Base-by-base conservation (phyloP, 30 jellyfish, hydroid and myxozoan genomes). In the Haliclystus octoradiatus region DNA sequence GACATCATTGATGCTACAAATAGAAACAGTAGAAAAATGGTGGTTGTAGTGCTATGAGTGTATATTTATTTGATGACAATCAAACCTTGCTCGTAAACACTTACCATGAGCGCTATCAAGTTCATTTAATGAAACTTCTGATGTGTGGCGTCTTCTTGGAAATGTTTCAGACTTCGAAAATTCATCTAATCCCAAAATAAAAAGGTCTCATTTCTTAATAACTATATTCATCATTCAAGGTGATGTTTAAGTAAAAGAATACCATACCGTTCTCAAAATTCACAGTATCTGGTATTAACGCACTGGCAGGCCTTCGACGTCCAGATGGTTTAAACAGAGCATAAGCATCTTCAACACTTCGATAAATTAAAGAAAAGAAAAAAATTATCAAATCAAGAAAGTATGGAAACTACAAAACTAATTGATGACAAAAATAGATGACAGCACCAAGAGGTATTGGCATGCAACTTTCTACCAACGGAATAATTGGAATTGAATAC, bases 111-210 rank as follows among this genome's bases (percentile, higher is more conserved):
- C 33, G 14, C 31, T 32, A 27, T 80, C 93, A 28, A 80, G 74
- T 34, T 80, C 35, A 31, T 61, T 49, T 31, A 84, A 49, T 30
- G 79, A 63, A 76, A 81, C 60, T 70, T 78, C 95, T 13, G 95
- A 84, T 0, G 81, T 66, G 67, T 77, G 95, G 0, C 95, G 82
- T 68, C 92, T 34, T 65, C 81, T 51, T 24, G 88, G 92, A 50
- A 53, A 84, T 14, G 95, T 69, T 15, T 81, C 93, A 14, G 95
- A 75, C 53, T 76, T 84, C 29, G 64, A 40, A 40, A 40, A 40
- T 5, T 9, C 57, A 40, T 40, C 57, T 40, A 19, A n/a, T n/a
- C n/a, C n/a, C n/a, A n/a, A n/a, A n/a, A n/a, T n/a, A n/a, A n/a
- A n/a, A n/a, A n/a, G n/a, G n/a, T n/a, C n/a, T n/a, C n/a, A n/a